Evolutionary conservation across 2,888 invertebrate genomes (phyloP), one percentile per base, ranked within the genome.

Genomic region (Callinectes sapidus): DNA sequence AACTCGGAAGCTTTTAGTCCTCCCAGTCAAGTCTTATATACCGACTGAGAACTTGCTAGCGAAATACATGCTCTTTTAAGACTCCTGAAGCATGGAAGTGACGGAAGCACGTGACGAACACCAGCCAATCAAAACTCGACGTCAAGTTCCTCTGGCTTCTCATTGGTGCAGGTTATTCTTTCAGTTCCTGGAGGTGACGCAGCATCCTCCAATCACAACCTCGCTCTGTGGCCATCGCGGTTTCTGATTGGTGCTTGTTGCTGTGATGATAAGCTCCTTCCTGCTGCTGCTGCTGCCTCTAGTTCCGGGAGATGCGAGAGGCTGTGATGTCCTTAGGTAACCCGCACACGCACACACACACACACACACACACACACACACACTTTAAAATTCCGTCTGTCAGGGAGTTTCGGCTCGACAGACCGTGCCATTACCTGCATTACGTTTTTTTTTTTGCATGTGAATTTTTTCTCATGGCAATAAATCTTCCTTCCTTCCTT

Each of bases 191-290:
- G 71, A 71, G n/a, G 71, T 23, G 71, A 28, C 6, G 71, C n/a
- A 28, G 71, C 28, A 71, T 71, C 71, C 28, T 71, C 81, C 81
- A 81, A 81, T 81, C 32, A 35, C 35, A 81, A 81, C 81, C 81
- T 16, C 16, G 81, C 18, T 6, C 3, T 18, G 13, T 35, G 32
- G 35, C 35, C 81, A 35, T 81, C 81, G 81, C 35, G 81, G 81
- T 81, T 81, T 32, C 35, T 81, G 35, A 81, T 81, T 81, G 81
- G 81, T 81, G 81, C 35, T 81, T 35, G 81, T 81, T 23, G 81
- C 35, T 81, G 32, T 35, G 81, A 81, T 32, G 81, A 81, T 81
- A 81, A 81, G 28, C 8, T 0, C 71, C 13, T 81, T 35, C 81
- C 8, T 81, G 16, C 14, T 81, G 16, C 81, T n/a, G 32, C 16